Evolutionary conservation across 1,140 invertebrate species (phyloP).

Genomic region (Heliconius nattereri): DNA sequence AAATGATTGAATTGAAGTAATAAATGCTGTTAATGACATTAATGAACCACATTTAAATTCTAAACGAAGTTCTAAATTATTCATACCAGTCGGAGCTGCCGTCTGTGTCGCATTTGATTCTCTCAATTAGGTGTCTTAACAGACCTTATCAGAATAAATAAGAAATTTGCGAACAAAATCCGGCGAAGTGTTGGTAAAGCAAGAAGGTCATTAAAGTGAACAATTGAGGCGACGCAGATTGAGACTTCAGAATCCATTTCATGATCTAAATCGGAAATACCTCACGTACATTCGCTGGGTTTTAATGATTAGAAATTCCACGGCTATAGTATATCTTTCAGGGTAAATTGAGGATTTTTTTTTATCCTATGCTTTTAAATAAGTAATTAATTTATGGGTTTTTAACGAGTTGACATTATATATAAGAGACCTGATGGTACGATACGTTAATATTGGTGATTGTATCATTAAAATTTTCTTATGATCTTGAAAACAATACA

Average conservation of each 20-base stretch:
- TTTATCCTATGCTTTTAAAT: neutral
- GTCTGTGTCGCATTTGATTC: conserved; percentile 32
- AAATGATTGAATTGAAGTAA: conserved; percentile 1
- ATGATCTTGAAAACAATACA: no score
- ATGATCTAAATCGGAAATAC: conserved; percentile 19
- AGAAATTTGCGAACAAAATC: conserved; percentile 27
- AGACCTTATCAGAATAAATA: conserved; percentile 32
- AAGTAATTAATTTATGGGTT: no score
- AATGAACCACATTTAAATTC: conserved; percentile 18
- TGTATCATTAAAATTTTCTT: no score
- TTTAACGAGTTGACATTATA: no score
- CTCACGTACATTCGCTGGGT: conserved; percentile 14
- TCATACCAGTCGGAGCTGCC: conserved; percentile 17
- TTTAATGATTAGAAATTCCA: conserved; percentile 6
- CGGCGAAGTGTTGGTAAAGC: conserved; percentile 17
- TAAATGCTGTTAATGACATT: conserved; percentile 15
- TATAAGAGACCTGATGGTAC: no score
- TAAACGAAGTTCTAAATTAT: conserved; percentile 27
- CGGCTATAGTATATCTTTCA: neutral
- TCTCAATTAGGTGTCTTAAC: conserved; percentile 34
- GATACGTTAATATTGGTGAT: no score
- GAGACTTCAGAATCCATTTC: conserved; percentile 22
- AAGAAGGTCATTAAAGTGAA: conserved; percentile 41
- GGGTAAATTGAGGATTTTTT: neutral
- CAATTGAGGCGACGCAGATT: conserved; percentile 41